Evolutionary conservation across 2,888 invertebrate species (phyloP).

Genomic region (Nomada goodeniana): DNA sequence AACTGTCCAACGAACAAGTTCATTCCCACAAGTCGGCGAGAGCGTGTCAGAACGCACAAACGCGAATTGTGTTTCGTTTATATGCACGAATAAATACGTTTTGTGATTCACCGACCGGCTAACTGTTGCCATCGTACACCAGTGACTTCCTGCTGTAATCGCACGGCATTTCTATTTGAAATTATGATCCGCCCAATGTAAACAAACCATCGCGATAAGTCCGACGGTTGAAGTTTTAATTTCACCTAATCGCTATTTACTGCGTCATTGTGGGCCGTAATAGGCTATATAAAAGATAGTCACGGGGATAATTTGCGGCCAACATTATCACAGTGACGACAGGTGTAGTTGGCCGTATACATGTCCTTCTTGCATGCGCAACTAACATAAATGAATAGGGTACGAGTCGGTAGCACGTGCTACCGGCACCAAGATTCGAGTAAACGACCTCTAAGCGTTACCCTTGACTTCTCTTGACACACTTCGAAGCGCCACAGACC

Average conservation of each 20-base stretch:
- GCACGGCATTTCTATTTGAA: slow-evolving; percentile 56
- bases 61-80: slow-evolving; percentile 12
- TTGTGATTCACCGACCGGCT: neutral
- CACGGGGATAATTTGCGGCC: slow-evolving; percentile 68
- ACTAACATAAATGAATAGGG: slow-evolving; percentile 75
- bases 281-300: slow-evolving; percentile 72
- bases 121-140: slow-evolving; percentile 21
- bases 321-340: slow-evolving; percentile 76
- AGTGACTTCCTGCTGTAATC: slow-evolving; percentile 47
- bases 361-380: slow-evolving; percentile 79
- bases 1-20: neutral
- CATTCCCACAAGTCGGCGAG: neutral
- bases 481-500: slow-evolving; percentile 2
- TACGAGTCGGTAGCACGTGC: slow-evolving; percentile 62
- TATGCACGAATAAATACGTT: slow-evolving; percentile 1
- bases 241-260: slow-evolving; percentile 75
- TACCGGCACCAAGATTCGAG: slow-evolving; percentile 55
- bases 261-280: slow-evolving; percentile 73
- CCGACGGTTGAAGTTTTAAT: slow-evolving; percentile 73
- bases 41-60: neutral
- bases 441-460: slow-evolving; percentile 55
- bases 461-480: slow-evolving; percentile 64
- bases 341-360: slow-evolving; percentile 76
- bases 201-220: slow-evolving; percentile 73
- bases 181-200: slow-evolving; percentile 66